A percentile compares a stretch with the other conserved stretches of the same genome.
Conservation (phyloP, 1,140 invertebrate species). For the Pteromalus puparum region DNA sequence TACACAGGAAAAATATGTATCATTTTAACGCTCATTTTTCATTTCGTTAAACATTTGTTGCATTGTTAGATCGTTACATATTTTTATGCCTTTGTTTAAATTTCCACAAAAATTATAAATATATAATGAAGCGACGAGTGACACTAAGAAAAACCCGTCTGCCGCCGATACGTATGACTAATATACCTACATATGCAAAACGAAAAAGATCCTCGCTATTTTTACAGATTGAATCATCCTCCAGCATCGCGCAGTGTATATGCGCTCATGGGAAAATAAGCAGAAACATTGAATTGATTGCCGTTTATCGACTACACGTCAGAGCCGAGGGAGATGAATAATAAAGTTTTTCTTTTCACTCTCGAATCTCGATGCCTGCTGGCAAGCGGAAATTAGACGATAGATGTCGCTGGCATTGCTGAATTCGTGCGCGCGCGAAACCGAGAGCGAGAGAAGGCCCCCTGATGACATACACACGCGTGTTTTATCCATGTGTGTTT, state of each 20-base stretch:
- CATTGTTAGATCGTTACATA: too few relatives aligned
- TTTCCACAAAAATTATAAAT: too few relatives aligned
- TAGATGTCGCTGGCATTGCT: conserved; percentile 12
- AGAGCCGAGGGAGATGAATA: neutral
- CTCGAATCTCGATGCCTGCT: neutral
- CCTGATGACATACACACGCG: too few relatives aligned
- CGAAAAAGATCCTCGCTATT: conserved; percentile 15
- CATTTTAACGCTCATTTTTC: too few relatives aligned
- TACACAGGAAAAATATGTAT: too few relatives aligned
- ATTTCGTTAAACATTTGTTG: too few relatives aligned
- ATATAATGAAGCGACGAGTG: too few relatives aligned
- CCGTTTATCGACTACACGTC: conserved; percentile 33
- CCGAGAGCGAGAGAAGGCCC: too few relatives aligned
- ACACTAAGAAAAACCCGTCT: too few relatives aligned
- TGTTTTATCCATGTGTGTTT: neutral
- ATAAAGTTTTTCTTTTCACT: conserved; percentile 8
- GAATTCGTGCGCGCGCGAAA: neutral
- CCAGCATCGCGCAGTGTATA: neutral
- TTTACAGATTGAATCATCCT: conserved; percentile 46
- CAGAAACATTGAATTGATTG: neutral
- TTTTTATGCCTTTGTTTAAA: too few relatives aligned
- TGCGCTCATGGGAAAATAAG: neutral
- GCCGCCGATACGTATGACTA: too few relatives aligned
- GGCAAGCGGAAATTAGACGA: neutral
- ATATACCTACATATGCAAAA: neutral